Evolutionary conservation across 2,113 vertebrate species (phyloP).

Genomic region (Calidris pygmaea): DNA sequence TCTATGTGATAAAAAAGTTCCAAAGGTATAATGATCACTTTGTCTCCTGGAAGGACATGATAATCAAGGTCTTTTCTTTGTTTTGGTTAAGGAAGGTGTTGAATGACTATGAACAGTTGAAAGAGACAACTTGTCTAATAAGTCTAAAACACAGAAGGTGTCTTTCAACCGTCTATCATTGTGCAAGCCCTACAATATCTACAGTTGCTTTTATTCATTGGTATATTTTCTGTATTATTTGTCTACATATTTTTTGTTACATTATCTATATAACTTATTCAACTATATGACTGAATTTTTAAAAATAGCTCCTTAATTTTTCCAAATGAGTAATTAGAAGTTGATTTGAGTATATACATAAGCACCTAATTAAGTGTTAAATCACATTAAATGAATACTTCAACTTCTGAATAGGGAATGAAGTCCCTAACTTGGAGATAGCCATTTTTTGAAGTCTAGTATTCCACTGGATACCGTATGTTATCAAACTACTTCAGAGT

Average conservation of each 20-base stretch:
- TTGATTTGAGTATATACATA: neutral
- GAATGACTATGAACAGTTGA: fast-evolving
- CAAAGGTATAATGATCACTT: neutral
- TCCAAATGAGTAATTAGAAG: neutral
- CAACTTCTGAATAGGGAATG: neutral
- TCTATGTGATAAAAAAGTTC: neutral
- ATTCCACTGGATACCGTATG: neutral
- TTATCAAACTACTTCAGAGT: neutral
- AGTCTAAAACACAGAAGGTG: neutral
- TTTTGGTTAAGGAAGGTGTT: neutral
- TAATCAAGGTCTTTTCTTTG: neutral
- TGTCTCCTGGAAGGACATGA: neutral
- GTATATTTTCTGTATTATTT: neutral
- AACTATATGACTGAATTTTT: neutral
- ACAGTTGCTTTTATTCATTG: neutral
- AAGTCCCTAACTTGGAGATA: neutral
- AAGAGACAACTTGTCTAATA: neutral
- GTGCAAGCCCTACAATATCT: neutral
- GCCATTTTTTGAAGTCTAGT: neutral
- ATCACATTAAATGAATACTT: neutral
- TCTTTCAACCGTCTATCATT: neutral
- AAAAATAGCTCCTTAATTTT: neutral
- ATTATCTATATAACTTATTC: neutral
- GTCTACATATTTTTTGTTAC: neutral
- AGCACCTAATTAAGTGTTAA: fast-evolving